Evolutionary conservation across 2,888 invertebrate genomes (phyloP).

Genomic region (Melinopterus prodromus): DNA sequence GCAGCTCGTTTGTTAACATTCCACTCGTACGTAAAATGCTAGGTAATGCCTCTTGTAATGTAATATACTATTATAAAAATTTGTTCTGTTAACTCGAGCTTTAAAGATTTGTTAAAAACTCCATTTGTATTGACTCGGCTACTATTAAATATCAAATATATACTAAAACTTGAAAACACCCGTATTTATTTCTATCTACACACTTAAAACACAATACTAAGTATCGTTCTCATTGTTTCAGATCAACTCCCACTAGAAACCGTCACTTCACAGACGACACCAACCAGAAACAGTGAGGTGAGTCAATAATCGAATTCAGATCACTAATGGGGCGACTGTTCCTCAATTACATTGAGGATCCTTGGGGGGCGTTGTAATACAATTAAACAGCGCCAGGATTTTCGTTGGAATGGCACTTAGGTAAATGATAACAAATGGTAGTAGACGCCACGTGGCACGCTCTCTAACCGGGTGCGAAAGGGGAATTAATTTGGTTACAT

Average conservation of each 20-base stretch:
- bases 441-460: background rate
- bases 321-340: background rate
- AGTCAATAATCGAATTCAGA: background rate
- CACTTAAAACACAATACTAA: too few species aligned
- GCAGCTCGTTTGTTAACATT: too few species aligned
- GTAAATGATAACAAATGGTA: background rate
- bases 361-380: background rate
- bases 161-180: too few species aligned
- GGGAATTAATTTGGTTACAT: background rate
- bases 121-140: too few species aligned
- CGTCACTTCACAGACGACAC: too few species aligned
- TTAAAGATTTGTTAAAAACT: too few species aligned
- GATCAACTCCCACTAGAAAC: background rate
- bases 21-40: too few species aligned
- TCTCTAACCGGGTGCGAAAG: background rate
- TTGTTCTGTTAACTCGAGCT: too few species aligned
- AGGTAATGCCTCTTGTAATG: too few species aligned
- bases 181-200: too few species aligned
- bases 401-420: background rate
- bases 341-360: background rate
- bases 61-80: too few species aligned
- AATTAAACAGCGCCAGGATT: background rate
- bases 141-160: too few species aligned
- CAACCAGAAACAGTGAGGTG: background rate
- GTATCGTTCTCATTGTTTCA: background rate